Percentiles rank a stretch among this genome's conserved stretches.
These are phyloP conservation scores for Papilio polyxenes DNA, from an alignment of 1,140 invertebrate species.

Conservation along the genomic window DNA sequence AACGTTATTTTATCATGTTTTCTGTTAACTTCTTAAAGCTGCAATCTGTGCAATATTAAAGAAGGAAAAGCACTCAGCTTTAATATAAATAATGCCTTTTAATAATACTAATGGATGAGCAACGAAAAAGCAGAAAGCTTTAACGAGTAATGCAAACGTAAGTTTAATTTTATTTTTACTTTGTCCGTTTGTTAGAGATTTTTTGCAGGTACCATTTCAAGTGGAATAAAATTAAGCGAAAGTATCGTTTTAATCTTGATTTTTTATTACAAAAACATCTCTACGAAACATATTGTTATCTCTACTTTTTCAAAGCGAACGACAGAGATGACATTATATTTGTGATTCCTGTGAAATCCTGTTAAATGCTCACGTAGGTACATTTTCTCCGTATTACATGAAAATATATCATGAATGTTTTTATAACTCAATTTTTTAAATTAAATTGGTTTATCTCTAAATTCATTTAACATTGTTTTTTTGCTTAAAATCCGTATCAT, in stretches of 20 bases:
- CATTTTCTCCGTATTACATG: no score
- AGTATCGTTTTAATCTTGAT: background rate
- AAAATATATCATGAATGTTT: no score
- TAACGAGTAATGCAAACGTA: slow-evolving; percentile 19
- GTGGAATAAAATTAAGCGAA: slow-evolving; percentile 10
- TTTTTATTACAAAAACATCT: background rate
- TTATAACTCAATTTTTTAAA: no score
- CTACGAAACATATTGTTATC: background rate
- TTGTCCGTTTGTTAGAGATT: slow-evolving; percentile 3
- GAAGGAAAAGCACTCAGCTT: slow-evolving; percentile 2
- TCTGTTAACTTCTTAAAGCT: background rate
- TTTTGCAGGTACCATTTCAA: slow-evolving; percentile 19
- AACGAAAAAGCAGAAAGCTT: slow-evolving; percentile 27
- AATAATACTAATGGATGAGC: slow-evolving; percentile 28
- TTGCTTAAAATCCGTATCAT: background rate
- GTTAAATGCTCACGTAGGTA: no score
- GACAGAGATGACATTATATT: no score
- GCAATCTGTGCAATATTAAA: slow-evolving; percentile 12
- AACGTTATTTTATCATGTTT: background rate
- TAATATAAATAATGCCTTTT: slow-evolving; percentile 21
- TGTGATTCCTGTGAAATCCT: no score
- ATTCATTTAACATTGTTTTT: background rate
- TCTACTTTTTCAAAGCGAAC: background rate
- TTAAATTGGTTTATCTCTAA: background rate
- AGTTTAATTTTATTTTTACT: slow-evolving; percentile 25